Evolutionary conservation across 2,888 invertebrate species (phyloP), one percentile per base, ranked within the genome.

Genomic region (Aspidiotus destructor): DNA sequence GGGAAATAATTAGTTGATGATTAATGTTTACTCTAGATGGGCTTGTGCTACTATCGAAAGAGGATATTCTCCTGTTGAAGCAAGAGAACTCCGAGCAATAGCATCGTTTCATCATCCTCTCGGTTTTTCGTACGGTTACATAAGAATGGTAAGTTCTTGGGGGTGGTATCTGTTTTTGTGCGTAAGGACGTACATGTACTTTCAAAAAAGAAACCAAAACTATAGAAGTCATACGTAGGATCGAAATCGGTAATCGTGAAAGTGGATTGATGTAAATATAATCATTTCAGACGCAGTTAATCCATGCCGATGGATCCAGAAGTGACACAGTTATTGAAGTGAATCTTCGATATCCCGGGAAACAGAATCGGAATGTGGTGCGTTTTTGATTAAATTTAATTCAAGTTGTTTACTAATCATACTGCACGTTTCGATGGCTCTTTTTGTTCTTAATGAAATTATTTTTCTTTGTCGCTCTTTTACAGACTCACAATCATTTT

Each of bases 301-400:
- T 92, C n/a, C 88, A 93, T 77, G 84, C 81, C 72, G 93, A 93
- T 77, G 89, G 89, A 62, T 88, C 89, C 73, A 82, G 86, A 74
- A 92, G 93, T 75, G 93, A 95, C 74, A 95, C 95, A 0, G 82
- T 88, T 17, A 84, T 96, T n/a, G 92, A 94, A 79, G 86, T 92
- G 15, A 92, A 92, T 74, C 77, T 96, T 64, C 79, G 88, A n/a
- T 86, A 95, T 78, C 92, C 93, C 0, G 94, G 93, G 0, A 85
- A 84, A 73, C 83, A 89, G 73, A 91, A 94, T 76, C 81, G 88
- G 17, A 93, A 94, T 77, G 77, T 86, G 75, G 89, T 89, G 76
- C 78, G 81, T 77, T 69, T 48, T 41, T 60, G 2, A 41, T 55
- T 61, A 63, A 28, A 28, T 28, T 28, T 28, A 3, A 16, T 65